Base-by-base conservation (phyloP, 1,140 invertebrate species). In the Trichonephila clavata region DNA sequence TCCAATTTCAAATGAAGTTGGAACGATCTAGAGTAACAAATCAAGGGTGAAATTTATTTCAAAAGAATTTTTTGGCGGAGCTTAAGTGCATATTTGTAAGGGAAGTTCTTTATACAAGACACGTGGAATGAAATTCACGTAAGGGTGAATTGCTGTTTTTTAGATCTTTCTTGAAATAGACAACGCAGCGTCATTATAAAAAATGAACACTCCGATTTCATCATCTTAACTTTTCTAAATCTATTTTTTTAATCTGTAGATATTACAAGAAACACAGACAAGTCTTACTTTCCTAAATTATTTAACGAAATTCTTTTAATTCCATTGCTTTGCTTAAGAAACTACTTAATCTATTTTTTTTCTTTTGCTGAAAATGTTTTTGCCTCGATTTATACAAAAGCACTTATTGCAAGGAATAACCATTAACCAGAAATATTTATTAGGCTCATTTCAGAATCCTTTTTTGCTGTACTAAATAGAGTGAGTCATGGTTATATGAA, bases 1-100 rank as follows among this genome's bases (percentile, higher is more conserved):
- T 89, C 87, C 63, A 8, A 71, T 89, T 50, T 89, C 87, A 89
- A 89, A 89, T 89, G 87, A 89, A 77, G 39, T 77, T 89, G 87
- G 87, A 68, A 50, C 32, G 65, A 27, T n/a, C 57, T 89, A 65
- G 71, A 89, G 24, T 89, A 89, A 50, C 87, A 89, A 89, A 89
- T 89, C 68, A 71, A 14, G 43, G n/a, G 21, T 43, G 68, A 89
- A 89, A 77, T 63, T 63, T 86, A 65, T 63, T 87, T 21, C 27
- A 39, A 27, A 27, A 86, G 59, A 77, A 77, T 32, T 77, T 27
- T 39, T 39, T 14, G 71, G 71, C 1, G 32, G 14, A 18, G 13
- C 71, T 77, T 77, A 77, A 77, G 71, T 39, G 71, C 71, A 39
- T 77, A 32, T 77, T 77, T 77, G 71, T 14, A 32, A 39, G 14